Evolutionary conservation across 2,888 invertebrate species (phyloP), one percentile per base, ranked within the genome.

Genomic region (Platerodrilus igneus): DNA sequence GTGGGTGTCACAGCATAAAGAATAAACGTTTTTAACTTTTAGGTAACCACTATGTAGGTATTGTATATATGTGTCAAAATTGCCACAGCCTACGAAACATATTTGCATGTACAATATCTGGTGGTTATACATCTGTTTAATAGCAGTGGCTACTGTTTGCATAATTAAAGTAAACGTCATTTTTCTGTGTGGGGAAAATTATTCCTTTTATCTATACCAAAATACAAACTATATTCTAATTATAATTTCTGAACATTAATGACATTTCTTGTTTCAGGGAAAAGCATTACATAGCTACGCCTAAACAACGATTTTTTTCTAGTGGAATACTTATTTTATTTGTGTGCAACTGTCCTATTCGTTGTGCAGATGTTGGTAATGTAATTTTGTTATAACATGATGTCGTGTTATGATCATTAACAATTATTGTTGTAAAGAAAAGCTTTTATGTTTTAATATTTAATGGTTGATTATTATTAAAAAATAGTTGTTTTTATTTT

Each of bases 381-480:
- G 59, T 61, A 62, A 62, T 60, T 55, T 63, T 63, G 61, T 62
- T 64, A 59, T 55, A 58, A 62, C 41, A 52, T 67, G 67, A 67
- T 67, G 66, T 67, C 67, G 64, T 66, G 63, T 66, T 65, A 64
- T 62, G 64, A 62, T 65, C 62, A 65, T 63, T 58, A 60, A 57
- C 62, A 59, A 61, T 63, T 65, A 64, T 66, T n/a, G n/a, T 66
- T 67, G 66, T 66, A 67, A 64, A 67, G 64, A 60, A 55, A 36
- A 31, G 37, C 32, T 42, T 41, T 41, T 38, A 45, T 42, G 49
- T 45, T 42, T 37, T 39, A 50, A 41, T 44, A 29, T 44, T n/a
- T 44, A 25, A 39, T 30, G 35, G 41, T 35, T 50, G 40, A 41
- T 42, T 41, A 38, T 41, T 42, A 42, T n/a, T n/a, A n/a, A n/a